phyloP scores from a whole-genome alignment of 2,888 invertebrate species.

The Axea sp. region DNA sequence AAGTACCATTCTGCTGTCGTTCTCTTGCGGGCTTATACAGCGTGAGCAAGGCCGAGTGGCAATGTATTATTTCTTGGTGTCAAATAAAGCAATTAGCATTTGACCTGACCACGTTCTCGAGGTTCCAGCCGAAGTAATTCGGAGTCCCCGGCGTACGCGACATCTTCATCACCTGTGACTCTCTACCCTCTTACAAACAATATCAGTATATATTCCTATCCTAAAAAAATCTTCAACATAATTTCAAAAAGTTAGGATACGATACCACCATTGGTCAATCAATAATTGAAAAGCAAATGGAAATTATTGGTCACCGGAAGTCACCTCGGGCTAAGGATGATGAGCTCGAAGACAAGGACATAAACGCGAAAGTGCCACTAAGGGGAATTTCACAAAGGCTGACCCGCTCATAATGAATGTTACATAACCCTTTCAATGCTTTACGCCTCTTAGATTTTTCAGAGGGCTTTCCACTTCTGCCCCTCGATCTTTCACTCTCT shows the following conservation, averaged over 20 bases:
- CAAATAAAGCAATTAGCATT: conserved; percentile 80
- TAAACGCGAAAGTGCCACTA: conserved; percentile 65
- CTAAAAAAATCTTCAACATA: too few relatives aligned
- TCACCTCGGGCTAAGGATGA: too few relatives aligned
- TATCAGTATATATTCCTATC: too few relatives aligned
- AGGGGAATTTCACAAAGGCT: conserved; percentile 78
- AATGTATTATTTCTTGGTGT: conserved; percentile 79
- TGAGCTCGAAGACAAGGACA: conserved; percentile 5
- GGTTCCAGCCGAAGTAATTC: conserved; percentile 75
- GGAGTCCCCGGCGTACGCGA: conserved; percentile 78
- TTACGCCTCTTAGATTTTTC: conserved; percentile 80
- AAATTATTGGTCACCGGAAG: too few relatives aligned
- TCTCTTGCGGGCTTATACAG: conserved; percentile 66
- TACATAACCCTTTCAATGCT: conserved; percentile 80
- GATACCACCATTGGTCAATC: too few relatives aligned
- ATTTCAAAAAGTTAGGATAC: too few relatives aligned
- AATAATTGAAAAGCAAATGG: too few relatives aligned
- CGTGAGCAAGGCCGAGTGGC: conserved; percentile 61
- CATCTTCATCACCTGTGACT: conserved; percentile 80
- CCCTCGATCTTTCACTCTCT: conserved; percentile 60
- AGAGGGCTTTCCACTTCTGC: conserved; percentile 69
- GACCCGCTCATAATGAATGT: conserved; percentile 78
- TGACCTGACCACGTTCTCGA: conserved; percentile 76
- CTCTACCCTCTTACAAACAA: too few relatives aligned
- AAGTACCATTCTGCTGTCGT: conserved; percentile 61